A percentile compares a stretch with the other conserved stretches of the same genome.
These are phyloP conservation scores for Cottoperca gobio DNA, from an alignment of 2,797 vertebrate genomes.

Conservation along the genomic window DNA sequence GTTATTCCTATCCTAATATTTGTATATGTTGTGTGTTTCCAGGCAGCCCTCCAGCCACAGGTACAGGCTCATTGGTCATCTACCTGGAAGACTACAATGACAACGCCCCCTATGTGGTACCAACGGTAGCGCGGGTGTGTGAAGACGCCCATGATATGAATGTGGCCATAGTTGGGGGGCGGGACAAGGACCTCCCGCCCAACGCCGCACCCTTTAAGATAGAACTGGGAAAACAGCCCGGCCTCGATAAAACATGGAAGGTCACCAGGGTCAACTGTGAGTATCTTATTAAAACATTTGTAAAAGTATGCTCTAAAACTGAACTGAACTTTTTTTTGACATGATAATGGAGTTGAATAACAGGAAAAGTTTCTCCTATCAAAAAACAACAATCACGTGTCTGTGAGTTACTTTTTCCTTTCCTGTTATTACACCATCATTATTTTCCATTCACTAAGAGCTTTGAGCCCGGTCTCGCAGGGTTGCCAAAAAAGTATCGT, in stretches of 20 bases:
- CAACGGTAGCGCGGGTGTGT: conserved; percentile 90
- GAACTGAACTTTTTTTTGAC: background rate
- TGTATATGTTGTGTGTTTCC: conserved; percentile 17
- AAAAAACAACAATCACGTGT: background rate
- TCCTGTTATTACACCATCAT: background rate
- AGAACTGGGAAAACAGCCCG: conserved; percentile 91
- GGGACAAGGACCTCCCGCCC: conserved; percentile 93
- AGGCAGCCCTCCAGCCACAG: conserved; percentile 94
- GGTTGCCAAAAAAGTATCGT: conserved; percentile 13
- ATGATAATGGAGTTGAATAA: background rate
- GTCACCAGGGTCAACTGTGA: conserved; percentile 95
- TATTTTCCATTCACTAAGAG: background rate
- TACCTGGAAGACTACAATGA: conserved; percentile 95
- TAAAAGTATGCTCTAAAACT: background rate
- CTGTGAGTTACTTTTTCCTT: background rate
- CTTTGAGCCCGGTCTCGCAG: conserved; percentile 26
- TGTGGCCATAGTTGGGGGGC: conserved; percentile 90
- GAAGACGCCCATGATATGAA: conserved; percentile 92
- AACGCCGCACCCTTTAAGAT: conserved; percentile 96
- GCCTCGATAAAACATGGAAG: conserved; percentile 94
- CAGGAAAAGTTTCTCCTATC: background rate
- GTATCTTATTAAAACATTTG: conserved; percentile 65
- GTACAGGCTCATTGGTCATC: conserved; percentile 93
- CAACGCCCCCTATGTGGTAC: conserved; percentile 92
- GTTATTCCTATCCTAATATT: background rate